phyloP scores from a whole-genome alignment of 2,888 invertebrate genomes.

The Patella caerulea region DNA sequence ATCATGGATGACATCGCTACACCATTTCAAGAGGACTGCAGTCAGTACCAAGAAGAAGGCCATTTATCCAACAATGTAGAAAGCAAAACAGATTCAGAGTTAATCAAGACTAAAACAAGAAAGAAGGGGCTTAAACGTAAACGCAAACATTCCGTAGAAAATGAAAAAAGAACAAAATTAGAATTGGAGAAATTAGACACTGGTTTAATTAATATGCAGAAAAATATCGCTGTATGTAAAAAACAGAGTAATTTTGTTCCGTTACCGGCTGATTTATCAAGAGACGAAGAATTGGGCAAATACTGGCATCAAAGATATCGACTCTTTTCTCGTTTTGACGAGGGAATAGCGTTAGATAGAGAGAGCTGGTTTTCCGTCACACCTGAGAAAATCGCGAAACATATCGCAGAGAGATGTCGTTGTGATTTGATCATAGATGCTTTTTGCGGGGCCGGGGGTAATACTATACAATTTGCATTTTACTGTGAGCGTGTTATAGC shows the following conservation, averaged over 20 bases:
- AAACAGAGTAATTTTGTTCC: conserved; percentile 32
- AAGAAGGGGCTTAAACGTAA: too few relatives aligned
- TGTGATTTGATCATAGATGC: conserved; percentile 89
- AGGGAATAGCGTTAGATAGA: conserved; percentile 90
- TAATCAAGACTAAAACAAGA: too few relatives aligned
- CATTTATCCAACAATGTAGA: too few relatives aligned
- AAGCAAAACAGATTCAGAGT: too few relatives aligned
- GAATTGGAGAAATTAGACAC: too few relatives aligned
- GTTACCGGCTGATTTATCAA: conserved; percentile 48
- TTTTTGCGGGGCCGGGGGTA: conserved; percentile 98
- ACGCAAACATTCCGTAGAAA: too few relatives aligned
- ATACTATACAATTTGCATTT: conserved; percentile 95
- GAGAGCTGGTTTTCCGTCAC: conserved; percentile 99
- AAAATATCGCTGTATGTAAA: conserved; percentile 34
- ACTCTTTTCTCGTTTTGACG: conserved; percentile 79
- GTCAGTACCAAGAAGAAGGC: too few relatives aligned
- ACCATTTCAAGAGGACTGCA: too few relatives aligned
- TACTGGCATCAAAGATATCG: background rate
- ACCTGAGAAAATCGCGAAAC: conserved; percentile 92
- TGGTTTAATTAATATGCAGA: too few relatives aligned
- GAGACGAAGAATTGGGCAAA: conserved; percentile 44
- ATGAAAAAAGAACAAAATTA: too few relatives aligned
- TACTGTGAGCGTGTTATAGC: conserved; percentile 86
- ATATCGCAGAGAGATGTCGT: conserved; percentile 86
- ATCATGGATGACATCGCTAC: too few relatives aligned